phyloP scores from a whole-genome alignment of 2,888 invertebrate genomes.

The Nomada hirtipes region DNA sequence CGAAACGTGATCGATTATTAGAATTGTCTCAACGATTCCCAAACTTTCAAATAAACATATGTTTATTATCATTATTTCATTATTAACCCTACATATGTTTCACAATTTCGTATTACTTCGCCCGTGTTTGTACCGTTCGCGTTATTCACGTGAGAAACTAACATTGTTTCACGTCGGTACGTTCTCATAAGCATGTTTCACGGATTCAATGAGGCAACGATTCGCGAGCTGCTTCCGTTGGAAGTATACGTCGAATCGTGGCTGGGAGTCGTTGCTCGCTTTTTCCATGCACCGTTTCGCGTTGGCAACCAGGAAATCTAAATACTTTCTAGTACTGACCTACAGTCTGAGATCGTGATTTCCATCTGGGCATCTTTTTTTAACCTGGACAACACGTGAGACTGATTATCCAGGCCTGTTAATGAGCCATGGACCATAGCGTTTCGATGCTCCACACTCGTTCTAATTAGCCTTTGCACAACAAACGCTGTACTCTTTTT shows the following conservation, averaged over 20 bases:
- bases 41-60: no score
- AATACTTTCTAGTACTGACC: slow-evolving; percentile 75
- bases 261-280: slow-evolving; percentile 59
- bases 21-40: no score
- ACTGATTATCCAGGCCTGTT: slow-evolving; percentile 12
- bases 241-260: not conserved
- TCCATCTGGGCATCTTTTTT: not conserved
- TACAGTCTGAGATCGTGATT: slow-evolving; percentile 47
- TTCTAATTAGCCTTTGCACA: slow-evolving; percentile 32
- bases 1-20: no score
- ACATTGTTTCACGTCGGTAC: not conserved
- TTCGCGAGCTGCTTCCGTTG: not conserved
- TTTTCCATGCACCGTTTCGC: slow-evolving; percentile 71
- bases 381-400: not conserved
- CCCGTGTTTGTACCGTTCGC: not conserved
- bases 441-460: not conserved
- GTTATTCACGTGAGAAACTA: not conserved
- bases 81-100: no score
- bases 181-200: slow-evolving; percentile 9
- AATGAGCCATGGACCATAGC: slow-evolving; percentile 15
- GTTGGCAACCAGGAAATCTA: slow-evolving; percentile 62
- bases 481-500: not conserved
- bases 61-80: no score
- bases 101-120: no score
- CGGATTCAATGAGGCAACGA: slow-evolving; percentile 2